A percentile compares a stretch with the other conserved stretches of the same genome.
These are phyloP conservation scores for Hemicentrotus pulcherrimus DNA, from an alignment of 35 echinoderm and acorn worm genomes.

Conservation along the genomic window DNA sequence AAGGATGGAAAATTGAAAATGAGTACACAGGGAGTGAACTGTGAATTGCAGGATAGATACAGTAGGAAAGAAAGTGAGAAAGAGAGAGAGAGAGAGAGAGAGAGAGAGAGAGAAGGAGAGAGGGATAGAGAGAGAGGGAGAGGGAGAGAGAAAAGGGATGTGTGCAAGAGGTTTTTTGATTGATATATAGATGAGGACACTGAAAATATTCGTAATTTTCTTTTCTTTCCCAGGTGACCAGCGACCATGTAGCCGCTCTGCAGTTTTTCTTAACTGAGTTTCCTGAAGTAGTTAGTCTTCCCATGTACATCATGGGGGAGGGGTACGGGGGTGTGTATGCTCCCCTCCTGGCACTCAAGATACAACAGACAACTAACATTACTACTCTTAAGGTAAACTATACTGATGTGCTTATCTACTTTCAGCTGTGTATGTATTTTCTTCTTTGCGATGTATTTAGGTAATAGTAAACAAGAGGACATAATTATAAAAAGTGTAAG, in stretches of 20 bases:
- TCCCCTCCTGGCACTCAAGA: conserved; percentile 66
- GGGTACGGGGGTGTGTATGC: conserved; percentile 86
- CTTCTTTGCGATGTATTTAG: too few relatives aligned
- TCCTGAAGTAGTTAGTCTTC: not conserved
- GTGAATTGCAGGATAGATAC: too few relatives aligned
- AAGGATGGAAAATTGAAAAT: too few relatives aligned
- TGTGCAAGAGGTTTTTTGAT: too few relatives aligned
- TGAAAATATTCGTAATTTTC: not conserved
- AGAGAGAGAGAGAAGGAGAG: too few relatives aligned
- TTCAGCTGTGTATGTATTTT: too few relatives aligned
- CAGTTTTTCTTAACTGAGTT: conserved; percentile 68
- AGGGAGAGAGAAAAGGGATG: not conserved
- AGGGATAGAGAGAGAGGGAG: not conserved
- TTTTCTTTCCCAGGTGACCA: conserved; percentile 64
- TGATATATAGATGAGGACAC: not conserved
- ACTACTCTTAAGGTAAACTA: conserved; percentile 13
- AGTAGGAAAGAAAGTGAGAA: too few relatives aligned
- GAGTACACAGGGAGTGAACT: too few relatives aligned
- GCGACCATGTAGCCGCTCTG: conserved; percentile 80
- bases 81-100: too few relatives aligned
- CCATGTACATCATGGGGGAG: conserved; percentile 81
- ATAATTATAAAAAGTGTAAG: not conserved
- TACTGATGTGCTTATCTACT: too few relatives aligned
- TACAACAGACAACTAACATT: conserved; percentile 29
- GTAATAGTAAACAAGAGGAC: too few relatives aligned